Conservation (phyloP, 1,140 invertebrate genomes). For the Drosophila gunungcola region DNA sequence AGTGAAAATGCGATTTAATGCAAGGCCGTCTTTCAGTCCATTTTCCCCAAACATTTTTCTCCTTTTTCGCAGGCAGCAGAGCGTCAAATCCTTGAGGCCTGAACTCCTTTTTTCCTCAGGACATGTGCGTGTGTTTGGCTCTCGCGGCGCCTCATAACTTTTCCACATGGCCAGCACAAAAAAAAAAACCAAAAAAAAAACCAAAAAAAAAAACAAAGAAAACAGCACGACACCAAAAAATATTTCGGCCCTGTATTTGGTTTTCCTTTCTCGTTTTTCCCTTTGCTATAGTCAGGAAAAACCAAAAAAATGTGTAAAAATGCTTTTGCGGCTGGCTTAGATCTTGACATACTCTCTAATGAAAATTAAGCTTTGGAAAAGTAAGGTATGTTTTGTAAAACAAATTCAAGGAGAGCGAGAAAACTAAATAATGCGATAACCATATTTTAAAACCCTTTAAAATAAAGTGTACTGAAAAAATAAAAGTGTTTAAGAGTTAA, state of each 20-base stretch:
- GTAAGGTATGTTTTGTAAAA: neutral
- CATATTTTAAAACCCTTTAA: too few relatives aligned
- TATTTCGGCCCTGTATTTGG: constrained; percentile 3
- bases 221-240: constrained; percentile 21
- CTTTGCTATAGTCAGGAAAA: neutral
- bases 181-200: neutral
- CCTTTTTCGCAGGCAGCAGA: constrained; percentile 19
- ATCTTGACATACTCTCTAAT: neutral
- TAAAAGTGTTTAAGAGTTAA: neutral
- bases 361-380: neutral
- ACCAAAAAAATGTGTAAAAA: neutral
- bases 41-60: constrained; percentile 4
- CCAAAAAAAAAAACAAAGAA: constrained; percentile 2
- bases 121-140: constrained; percentile 16
- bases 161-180: constrained; percentile 47
- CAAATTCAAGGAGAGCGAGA: neutral
- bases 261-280: neutral
- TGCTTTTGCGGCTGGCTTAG: neutral
- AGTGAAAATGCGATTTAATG: constrained; percentile 18
- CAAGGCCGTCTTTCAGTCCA: neutral
- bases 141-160: constrained; percentile 57
- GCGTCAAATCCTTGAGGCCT: constrained; percentile 34
- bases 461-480: neutral
- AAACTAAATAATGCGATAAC: neutral
- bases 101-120: constrained; percentile 1